Evolutionary conservation across 2,888 invertebrate species (phyloP), one percentile per base, ranked within the genome.

Genomic region (Orchesella flavescens): DNA sequence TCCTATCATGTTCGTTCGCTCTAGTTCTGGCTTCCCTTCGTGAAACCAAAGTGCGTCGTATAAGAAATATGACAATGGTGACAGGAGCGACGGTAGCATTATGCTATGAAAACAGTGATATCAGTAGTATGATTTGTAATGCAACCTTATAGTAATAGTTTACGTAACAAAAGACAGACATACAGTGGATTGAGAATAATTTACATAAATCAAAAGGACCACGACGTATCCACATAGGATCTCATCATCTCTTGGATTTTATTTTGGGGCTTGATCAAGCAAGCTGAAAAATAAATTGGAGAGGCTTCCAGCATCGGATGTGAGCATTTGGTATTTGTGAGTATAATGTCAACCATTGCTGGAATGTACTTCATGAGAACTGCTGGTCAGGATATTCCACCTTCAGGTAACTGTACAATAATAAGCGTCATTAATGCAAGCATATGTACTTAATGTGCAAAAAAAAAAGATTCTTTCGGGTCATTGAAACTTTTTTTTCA

Each of bases 291-390:
- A n/a, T n/a, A n/a, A n/a, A n/a, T 19, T 2, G 17, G 57, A 19
- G 57, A 17, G 57, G 19, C 57, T 57, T 3, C 19, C 13, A n/a
- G 19, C 57, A 10, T 10, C 53, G 53, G 13, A n/a, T 53, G 53
- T 10, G 53, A 53, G 53, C 4, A 19, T n/a, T 10, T 15, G 10
- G 19, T 19, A n/a, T n/a, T n/a, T n/a, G n/a, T 24, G 63, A 63
- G 49, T 71, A 83, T 57, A 66, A 88, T 88, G 88, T 87, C 88
- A 82, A 88, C 87, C 13, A 84, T 88, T 61, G 88, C 88, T 82
- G 88, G 88, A 71, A 88, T 88, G 88, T 88, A 85, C 84, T 88
- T 84, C 79, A 86, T 88, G 85, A 81, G 86, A 75, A 82, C 73
- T 74, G 85, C 87, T 74, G 86, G 86, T 63, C 86, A 87, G 83